Percentiles rank a stretch among this genome's conserved stretches.
Evolutionary conservation across 2,797 vertebrate genomes (phyloP).

Genomic region (Borostomias antarcticus): DNA sequence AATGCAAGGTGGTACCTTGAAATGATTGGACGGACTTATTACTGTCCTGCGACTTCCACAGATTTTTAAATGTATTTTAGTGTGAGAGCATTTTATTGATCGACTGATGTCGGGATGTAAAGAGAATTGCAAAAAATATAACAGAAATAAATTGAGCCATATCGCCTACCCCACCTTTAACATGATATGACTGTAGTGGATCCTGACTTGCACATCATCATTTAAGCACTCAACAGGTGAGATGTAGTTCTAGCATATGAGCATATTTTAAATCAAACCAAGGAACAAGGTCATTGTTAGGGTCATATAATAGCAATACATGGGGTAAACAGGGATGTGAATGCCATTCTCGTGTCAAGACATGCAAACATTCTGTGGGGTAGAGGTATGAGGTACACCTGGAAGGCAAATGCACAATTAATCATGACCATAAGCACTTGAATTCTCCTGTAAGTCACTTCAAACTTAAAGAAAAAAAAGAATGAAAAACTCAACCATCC

Average conservation of each 20-base stretch:
- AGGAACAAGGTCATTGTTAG: background rate
- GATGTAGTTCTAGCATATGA: background rate
- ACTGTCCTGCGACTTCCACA: too few species aligned
- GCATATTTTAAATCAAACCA: background rate
- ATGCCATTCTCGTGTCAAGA: background rate
- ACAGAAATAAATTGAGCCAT: too few species aligned
- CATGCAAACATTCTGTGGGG: conserved; percentile 8
- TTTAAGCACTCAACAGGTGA: background rate
- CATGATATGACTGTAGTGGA: background rate
- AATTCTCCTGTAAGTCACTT: conserved; percentile 36
- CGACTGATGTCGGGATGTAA: too few species aligned
- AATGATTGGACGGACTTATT: too few species aligned
- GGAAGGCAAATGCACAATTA: conserved; percentile 18
- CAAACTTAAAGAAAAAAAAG: conserved; percentile 50
- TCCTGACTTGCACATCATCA: background rate
- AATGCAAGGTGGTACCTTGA: too few species aligned
- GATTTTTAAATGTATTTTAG: too few species aligned
- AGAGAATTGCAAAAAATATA: too few species aligned
- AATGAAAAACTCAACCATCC: conserved; percentile 2
- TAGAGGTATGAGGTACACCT: conserved; percentile 1
- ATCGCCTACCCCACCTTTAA: too few species aligned
- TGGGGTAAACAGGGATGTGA: conserved; percentile 5
- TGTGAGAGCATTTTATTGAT: too few species aligned
- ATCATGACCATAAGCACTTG: conserved; percentile 32
- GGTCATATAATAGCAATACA: background rate